Conservation (phyloP, 2,113 vertebrate species). For the Paramormyrops kingsleyae region DNA sequence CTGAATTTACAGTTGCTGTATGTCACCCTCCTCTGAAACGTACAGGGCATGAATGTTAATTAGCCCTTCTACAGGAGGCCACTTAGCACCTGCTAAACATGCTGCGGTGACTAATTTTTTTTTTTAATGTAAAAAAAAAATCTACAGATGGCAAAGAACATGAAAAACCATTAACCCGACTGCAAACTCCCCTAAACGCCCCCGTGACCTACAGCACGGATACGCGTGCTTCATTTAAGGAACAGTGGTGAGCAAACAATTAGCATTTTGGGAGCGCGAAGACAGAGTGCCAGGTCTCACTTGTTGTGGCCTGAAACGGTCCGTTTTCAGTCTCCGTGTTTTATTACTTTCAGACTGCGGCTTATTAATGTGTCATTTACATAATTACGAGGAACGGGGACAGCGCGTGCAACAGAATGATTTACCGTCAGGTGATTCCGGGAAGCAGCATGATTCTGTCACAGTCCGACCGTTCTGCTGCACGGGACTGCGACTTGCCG, state of each 20-base stretch:
- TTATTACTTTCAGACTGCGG: conserved; percentile 72
- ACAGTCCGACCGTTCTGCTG: background rate
- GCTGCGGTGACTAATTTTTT: conserved; percentile 5
- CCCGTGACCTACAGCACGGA: conserved; percentile 47
- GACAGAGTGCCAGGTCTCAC: conserved; percentile 53
- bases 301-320: conserved; percentile 60
- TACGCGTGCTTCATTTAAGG: conserved; percentile 57
- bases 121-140: conserved; percentile 29
- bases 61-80: background rate
- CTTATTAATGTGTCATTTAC: conserved; percentile 73
- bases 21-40: background rate
- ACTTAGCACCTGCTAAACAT: conserved; percentile 10
- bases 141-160: conserved; percentile 37
- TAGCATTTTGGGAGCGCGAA: conserved; percentile 51
- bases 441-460: conserved; percentile 29
- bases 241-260: conserved; percentile 69
- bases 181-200: conserved; percentile 52
- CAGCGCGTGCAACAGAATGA: conserved; percentile 57
- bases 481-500: background rate
- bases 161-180: conserved; percentile 42
- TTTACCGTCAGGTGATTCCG: conserved; percentile 41
- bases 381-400: conserved; percentile 70
- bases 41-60: conserved; percentile 8
- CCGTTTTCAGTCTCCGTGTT: conserved; percentile 68
- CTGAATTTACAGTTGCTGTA: background rate